Evolutionary conservation across 2,113 vertebrate species (phyloP).

Genomic region (Dasypus novemcinctus): DNA sequence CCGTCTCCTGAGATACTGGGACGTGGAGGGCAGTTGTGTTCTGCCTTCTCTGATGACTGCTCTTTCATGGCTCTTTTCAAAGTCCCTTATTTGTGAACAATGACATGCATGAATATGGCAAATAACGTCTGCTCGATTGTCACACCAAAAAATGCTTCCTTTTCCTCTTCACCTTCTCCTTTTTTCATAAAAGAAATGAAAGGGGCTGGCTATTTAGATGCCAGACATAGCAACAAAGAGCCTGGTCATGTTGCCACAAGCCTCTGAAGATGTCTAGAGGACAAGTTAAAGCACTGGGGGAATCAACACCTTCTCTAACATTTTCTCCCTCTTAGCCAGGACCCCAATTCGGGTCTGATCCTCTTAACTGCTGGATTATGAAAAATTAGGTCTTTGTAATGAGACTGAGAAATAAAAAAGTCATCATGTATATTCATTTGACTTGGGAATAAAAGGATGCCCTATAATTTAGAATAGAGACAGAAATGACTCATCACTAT

Average conservation of each 20-base stretch:
- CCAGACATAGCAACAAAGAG: constrained; percentile 8
- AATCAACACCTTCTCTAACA: background rate
- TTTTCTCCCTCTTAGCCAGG: constrained; percentile 16
- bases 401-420: constrained; percentile 50
- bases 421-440: constrained; percentile 60
- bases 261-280: constrained; percentile 1
- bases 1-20: background rate
- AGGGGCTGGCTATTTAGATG: background rate
- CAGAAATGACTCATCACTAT: constrained; percentile 56
- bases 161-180: background rate
- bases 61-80: constrained; percentile 20
- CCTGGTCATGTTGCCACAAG: background rate
- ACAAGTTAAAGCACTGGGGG: background rate
- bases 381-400: constrained; percentile 59
- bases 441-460: constrained; percentile 48
- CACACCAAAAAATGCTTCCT: background rate
- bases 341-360: constrained; percentile 39
- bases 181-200: constrained; percentile 6
- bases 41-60: background rate
- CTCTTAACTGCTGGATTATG: constrained; percentile 55
- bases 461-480: constrained; percentile 60
- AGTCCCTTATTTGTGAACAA: background rate
- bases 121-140: background rate
- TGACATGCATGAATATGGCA: background rate
- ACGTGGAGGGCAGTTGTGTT: background rate